phyloP scores from a whole-genome alignment of 2,113 vertebrate genomes.

The Perca schrenkii region DNA sequence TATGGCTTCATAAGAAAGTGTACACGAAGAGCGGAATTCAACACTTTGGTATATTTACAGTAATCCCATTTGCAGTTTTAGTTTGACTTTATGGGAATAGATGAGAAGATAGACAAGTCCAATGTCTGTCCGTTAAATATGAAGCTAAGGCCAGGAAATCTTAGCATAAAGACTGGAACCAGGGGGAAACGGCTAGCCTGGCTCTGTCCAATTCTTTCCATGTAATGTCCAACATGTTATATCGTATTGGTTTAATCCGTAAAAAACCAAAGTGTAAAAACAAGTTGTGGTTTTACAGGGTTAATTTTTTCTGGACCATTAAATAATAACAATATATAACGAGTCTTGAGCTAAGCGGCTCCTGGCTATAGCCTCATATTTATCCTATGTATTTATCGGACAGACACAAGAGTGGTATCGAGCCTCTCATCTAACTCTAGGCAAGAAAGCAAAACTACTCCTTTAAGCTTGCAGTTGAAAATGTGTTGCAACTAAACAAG shows the following conservation, averaged over 20 bases:
- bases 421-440: background rate
- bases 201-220: background rate
- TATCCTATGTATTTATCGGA: background rate
- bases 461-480: background rate
- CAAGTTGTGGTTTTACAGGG: background rate
- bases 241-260: background rate
- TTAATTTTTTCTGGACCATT: background rate
- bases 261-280: background rate
- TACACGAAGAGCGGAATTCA: background rate
- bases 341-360: background rate
- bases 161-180: background rate
- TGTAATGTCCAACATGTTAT: no score
- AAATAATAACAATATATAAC: background rate
- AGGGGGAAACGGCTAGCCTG: background rate
- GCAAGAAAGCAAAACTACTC: background rate
- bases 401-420: background rate
- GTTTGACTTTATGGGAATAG: background rate
- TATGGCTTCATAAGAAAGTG: no score
- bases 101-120: background rate
- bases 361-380: background rate
- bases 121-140: background rate
- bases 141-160: background rate
- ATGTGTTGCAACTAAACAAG: conserved; percentile 16
- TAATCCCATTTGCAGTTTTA: background rate
- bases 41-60: background rate